Conservation (phyloP, 2,888 invertebrate genomes). For the Atethmia centrago region DNA sequence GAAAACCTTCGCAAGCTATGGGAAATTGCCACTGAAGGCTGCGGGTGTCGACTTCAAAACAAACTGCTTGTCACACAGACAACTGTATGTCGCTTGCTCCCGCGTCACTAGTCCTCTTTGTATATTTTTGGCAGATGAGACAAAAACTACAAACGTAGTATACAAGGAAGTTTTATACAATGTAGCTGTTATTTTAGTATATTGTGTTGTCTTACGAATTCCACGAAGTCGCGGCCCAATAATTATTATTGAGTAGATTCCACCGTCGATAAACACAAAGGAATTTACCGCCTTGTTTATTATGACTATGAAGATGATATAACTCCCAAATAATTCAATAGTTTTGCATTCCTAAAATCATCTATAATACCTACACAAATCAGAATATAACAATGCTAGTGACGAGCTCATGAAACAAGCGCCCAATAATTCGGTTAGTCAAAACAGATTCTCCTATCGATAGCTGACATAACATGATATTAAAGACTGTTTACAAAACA, state of each 20-base stretch:
- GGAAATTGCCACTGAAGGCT: too few species aligned
- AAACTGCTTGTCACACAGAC: too few species aligned
- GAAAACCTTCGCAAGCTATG: too few species aligned
- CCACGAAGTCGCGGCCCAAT: too few species aligned
- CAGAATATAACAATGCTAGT: conserved; percentile 52
- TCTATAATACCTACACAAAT: conserved; percentile 43
- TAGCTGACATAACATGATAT: conserved; percentile 63
- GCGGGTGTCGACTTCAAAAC: too few species aligned
- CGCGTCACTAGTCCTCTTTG: too few species aligned
- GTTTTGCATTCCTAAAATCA: conserved; percentile 48
- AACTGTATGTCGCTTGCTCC: too few species aligned
- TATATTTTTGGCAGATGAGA: too few species aligned
- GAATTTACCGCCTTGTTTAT: conserved; percentile 20
- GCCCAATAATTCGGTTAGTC: conserved; percentile 64
- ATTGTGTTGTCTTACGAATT: too few species aligned
- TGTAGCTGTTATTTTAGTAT: too few species aligned
- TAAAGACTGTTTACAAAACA: conserved; percentile 73
- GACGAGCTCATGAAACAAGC: conserved; percentile 53
- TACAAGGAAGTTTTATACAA: too few species aligned
- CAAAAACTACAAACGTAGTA: too few species aligned
- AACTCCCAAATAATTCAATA: conserved; percentile 42
- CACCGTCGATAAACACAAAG: not conserved
- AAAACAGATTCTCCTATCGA: conserved; percentile 66
- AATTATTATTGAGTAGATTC: not conserved
- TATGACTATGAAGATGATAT: conserved; percentile 15